Conservation (phyloP, 2,113 vertebrate species). For the Dicentrarchus labrax region DNA sequence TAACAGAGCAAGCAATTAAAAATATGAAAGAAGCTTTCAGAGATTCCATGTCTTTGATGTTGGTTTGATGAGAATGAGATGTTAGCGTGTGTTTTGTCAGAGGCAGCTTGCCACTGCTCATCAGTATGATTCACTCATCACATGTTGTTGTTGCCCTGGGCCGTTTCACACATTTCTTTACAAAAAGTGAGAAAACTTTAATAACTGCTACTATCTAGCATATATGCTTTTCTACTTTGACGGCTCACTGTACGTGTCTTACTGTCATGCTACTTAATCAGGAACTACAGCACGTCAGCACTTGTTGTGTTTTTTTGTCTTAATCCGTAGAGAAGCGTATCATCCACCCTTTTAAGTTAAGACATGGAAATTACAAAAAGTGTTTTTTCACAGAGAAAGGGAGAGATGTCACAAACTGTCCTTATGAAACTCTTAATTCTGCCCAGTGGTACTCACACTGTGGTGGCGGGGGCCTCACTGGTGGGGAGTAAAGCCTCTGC, state of each 20-base stretch:
- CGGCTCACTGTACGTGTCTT: background rate
- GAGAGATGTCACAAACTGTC: slow-evolving; percentile 26
- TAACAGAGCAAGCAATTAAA: background rate
- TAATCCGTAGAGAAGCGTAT: background rate
- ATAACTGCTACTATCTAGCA: background rate
- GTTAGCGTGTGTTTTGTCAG: background rate
- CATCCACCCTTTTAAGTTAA: slow-evolving; percentile 19
- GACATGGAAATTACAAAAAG: slow-evolving; percentile 23
- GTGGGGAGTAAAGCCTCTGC: too few relatives aligned
- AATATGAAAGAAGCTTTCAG: slow-evolving; percentile 5
- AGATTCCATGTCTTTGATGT: slow-evolving; percentile 26
- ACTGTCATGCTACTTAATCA: background rate
- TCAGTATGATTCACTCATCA: slow-evolving; percentile 33
- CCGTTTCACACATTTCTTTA: background rate
- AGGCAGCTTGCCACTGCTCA: background rate
- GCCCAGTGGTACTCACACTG: too few relatives aligned
- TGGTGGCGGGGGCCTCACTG: too few relatives aligned
- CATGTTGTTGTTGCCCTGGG: background rate
- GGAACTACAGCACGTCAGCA: background rate
- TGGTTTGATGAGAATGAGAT: background rate
- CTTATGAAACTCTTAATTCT: slow-evolving; percentile 34
- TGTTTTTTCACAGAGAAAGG: slow-evolving; percentile 26
- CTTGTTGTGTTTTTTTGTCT: background rate
- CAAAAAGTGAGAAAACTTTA: background rate
- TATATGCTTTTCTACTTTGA: background rate